Conservation (phyloP, 2,888 invertebrate genomes). For the Drosophila anomalata region DNA sequence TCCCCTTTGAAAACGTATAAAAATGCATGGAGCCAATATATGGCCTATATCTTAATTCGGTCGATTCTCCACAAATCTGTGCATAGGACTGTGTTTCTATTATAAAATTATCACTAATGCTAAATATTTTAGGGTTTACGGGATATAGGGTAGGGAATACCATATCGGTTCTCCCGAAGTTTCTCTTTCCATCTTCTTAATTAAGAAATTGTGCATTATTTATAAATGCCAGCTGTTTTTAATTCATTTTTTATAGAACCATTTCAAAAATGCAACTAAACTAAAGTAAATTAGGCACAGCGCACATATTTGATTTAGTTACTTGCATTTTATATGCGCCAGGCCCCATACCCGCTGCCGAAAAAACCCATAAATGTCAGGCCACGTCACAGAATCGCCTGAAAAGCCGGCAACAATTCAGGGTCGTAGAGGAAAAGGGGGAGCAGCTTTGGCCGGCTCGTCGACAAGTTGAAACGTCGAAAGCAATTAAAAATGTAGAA, state of each 20-base stretch:
- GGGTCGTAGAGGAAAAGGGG: neutral
- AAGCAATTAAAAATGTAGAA: conserved; percentile 83
- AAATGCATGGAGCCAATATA: too few species aligned
- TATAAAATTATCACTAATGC: too few species aligned
- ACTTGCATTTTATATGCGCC: conserved; percentile 66
- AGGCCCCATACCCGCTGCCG: conserved; percentile 3
- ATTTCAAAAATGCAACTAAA: conserved; percentile 63
- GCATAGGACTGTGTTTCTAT: too few species aligned
- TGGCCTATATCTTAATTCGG: too few species aligned
- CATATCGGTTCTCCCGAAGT: too few species aligned
- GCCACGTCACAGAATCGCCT: conserved; percentile 70
- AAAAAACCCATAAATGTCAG: conserved; percentile 71
- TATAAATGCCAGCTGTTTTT: neutral
- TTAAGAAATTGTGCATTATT: neutral
- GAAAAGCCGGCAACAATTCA: conserved; percentile 67
- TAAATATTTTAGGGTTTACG: too few species aligned
- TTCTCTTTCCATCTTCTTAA: neutral
- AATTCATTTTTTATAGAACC: conserved; percentile 2
- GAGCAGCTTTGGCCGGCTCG: conserved; percentile 19
- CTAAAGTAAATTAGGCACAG: conserved; percentile 67
- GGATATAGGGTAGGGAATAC: too few species aligned
- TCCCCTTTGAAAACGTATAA: too few species aligned
- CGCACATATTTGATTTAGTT: conserved; percentile 70
- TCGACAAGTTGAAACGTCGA: conserved; percentile 78
- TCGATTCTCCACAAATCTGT: too few species aligned